These are phyloP conservation scores for Dendrocincla tyrannina DNA, from an alignment of 2,797 vertebrate genomes.

Conservation along the genomic window DNA sequence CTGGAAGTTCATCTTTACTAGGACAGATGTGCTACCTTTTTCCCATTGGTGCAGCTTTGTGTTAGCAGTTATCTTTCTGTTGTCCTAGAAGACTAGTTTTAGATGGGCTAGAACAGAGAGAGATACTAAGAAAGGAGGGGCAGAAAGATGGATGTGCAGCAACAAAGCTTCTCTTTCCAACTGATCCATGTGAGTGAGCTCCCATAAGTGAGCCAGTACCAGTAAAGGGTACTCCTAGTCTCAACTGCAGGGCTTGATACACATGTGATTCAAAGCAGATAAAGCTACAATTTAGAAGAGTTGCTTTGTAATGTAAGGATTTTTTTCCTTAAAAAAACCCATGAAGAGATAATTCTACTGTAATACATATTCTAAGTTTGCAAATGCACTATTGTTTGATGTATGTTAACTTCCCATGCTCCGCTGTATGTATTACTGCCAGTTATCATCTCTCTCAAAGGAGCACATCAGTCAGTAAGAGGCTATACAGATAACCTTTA, in stretches of 20 bases:
- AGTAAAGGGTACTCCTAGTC: background rate
- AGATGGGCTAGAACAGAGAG: background rate
- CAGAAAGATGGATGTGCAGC: background rate
- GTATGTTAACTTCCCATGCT: background rate
- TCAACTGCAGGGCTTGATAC: background rate
- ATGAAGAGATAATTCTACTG: background rate
- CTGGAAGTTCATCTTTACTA: background rate
- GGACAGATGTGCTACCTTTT: background rate
- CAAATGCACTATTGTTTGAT: background rate
- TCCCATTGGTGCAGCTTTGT: background rate
- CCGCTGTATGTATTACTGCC: background rate
- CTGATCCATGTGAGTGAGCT: background rate
- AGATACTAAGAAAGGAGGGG: background rate
- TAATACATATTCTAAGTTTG: background rate
- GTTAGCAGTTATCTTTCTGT: background rate
- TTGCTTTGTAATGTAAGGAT: background rate
- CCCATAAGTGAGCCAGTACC: background rate
- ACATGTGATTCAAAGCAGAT: background rate
- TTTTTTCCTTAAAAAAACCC: background rate
- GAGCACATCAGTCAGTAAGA: background rate
- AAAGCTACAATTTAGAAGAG: background rate
- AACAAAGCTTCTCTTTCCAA: background rate
- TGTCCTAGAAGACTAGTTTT: background rate
- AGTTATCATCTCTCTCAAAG: background rate
- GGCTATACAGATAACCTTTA: background rate